Base-by-base conservation (phyloP, 2,888 invertebrate species). In the Andrena hattorfiana region DNA sequence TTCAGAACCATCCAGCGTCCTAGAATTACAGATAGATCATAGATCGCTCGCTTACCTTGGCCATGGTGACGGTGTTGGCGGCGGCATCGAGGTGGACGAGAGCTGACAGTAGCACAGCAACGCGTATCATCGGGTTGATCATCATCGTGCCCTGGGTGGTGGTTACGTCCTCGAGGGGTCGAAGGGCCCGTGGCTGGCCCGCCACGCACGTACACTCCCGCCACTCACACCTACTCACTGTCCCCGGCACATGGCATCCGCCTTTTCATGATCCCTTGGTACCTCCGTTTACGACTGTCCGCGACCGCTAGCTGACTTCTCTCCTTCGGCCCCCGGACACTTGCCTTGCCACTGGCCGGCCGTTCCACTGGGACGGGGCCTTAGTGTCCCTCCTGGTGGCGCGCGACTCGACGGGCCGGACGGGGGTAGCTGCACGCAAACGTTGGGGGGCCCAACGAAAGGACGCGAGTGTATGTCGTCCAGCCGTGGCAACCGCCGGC, bases 401-500 rank as follows among this genome's bases (percentile, higher is more conserved):
- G 69, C n/a, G 56, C 26, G 56, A 56, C 56, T 10, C n/a, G 2
- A 5, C 54, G 54, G 23, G 2, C 13, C 8, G 54, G n/a, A 56
- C 10, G 6, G 32, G 84, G 78, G 84, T 79, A 63, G 64, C 13
- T 26, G 42, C 71, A 20, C 54, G 68, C 54, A n/a, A 67, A 56
- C 32, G 56, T 59, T 48, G 60, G 66, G 63, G 51, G 48, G 35
- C 51, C 66, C 60, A 76, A 1, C 49, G 64, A 71, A 78, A 72
- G 70, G 75, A 74, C 68, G 67, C 64, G 32, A 70, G 64, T 81
- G 83, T 68, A 70, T 85, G 91, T 91, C 90, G 91, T 91, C 90
- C 92, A 92, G 88, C 89, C 92, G 91, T 90, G 90, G 90, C 93
- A 91, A 94, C 89, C 90, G 93, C 93, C 89, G 92, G 89, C 86